Conservation (phyloP, 35 echinoderm and acorn worm genomes). For the Lytechinus pictus region DNA sequence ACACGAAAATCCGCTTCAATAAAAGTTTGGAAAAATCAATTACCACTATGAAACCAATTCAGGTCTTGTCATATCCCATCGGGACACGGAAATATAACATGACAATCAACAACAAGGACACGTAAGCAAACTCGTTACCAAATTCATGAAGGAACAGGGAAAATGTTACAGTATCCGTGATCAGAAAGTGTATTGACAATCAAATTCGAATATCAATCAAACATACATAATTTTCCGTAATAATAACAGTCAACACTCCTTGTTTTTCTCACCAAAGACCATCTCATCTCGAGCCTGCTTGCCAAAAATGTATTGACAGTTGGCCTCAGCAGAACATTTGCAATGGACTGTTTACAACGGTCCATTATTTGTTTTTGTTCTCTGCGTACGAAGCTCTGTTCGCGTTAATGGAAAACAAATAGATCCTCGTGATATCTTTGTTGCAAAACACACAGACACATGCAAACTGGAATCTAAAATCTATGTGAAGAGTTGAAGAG, state of each 20-base stretch:
- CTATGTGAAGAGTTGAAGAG: background rate
- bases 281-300: background rate
- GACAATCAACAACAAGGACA: background rate
- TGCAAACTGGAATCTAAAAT: background rate
- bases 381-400: background rate
- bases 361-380: constrained; percentile 15
- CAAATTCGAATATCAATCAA: background rate
- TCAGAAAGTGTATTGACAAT: background rate
- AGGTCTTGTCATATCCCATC: background rate
- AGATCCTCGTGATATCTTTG: constrained; percentile 8
- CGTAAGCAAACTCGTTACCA: background rate
- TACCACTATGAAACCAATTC: background rate
- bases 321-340: background rate
- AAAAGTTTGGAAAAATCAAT: background rate
- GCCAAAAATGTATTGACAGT: background rate
- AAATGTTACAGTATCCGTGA: background rate
- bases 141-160: background rate
- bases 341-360: constrained; percentile 25
- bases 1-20: background rate
- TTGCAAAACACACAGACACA: constrained; percentile 16
- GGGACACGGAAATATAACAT: background rate
- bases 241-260: background rate
- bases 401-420: constrained; percentile 43
- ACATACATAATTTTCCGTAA: background rate
- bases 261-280: background rate